These are phyloP conservation scores for Sebastolobus alascanus DNA, from an alignment of 2,797 vertebrate genomes.

Conservation along the genomic window DNA sequence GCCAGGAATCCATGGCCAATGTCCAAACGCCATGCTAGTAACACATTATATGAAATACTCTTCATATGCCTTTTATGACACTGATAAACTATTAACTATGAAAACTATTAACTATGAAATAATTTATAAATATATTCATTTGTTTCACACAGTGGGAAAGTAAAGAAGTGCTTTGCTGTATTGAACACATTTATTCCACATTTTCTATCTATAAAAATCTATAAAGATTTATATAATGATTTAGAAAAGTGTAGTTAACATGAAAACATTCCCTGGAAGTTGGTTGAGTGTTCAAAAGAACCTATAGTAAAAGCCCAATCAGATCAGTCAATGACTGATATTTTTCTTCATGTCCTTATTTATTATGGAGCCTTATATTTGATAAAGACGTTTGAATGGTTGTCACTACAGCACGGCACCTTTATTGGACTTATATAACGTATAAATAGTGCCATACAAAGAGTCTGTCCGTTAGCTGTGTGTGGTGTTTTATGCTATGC, in stretches of 20 bases:
- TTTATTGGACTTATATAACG: slow-evolving; percentile 27
- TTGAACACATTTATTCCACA: slow-evolving; percentile 1
- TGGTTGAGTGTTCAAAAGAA: slow-evolving; percentile 6
- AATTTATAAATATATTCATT: slow-evolving; percentile 1
- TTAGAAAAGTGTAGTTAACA: not conserved
- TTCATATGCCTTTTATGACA: slow-evolving; percentile 65
- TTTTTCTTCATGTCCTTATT: slow-evolving; percentile 43
- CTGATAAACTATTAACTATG: slow-evolving; percentile 9
- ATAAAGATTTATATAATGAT: slow-evolving; percentile 31
- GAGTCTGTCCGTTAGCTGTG: slow-evolving; percentile 30
- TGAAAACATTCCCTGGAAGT: slow-evolving; percentile 7
- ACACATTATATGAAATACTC: slow-evolving; percentile 27
- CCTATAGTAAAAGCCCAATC: not conserved
- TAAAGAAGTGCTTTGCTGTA: not conserved
- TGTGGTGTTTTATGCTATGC: slow-evolving; percentile 59
- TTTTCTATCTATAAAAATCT: not conserved
- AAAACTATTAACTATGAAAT: slow-evolving; percentile 13
- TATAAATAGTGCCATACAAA: slow-evolving; percentile 24
- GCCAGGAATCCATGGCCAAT: slow-evolving; percentile 23
- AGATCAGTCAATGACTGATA: slow-evolving; percentile 10
- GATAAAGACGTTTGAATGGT: slow-evolving; percentile 29
- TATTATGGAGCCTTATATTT: slow-evolving; percentile 74
- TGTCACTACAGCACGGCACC: slow-evolving; percentile 35
- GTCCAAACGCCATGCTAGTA: slow-evolving; percentile 25
- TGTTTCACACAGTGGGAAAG: slow-evolving; percentile 2